Conservation (phyloP, 2,797 vertebrate species). For the Eurystomus glaucurus region DNA sequence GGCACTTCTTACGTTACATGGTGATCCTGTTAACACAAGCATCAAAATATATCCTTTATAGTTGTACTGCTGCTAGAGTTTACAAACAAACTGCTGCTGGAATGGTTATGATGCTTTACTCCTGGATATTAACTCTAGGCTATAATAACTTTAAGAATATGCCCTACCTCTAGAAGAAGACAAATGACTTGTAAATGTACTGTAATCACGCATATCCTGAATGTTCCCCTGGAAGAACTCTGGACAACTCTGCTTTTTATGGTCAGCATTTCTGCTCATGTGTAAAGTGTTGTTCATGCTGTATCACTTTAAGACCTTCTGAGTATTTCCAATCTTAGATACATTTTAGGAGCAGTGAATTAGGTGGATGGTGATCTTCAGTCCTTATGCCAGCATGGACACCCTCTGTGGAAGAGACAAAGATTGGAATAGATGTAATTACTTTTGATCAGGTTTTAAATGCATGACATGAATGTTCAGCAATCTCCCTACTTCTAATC, state of each 20-base stretch:
- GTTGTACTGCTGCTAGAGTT: background rate
- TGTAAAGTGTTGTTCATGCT: background rate
- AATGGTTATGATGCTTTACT: background rate
- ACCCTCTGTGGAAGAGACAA: background rate
- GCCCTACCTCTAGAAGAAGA: background rate
- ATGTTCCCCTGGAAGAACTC: background rate
- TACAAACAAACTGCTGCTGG: background rate
- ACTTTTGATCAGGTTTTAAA: slow-evolving; percentile 15
- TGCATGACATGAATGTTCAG: slow-evolving; percentile 2
- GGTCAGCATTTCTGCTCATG: background rate
- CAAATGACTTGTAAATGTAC: background rate
- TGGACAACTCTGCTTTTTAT: background rate
- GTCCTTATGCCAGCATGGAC: background rate
- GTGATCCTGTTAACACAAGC: slow-evolving; percentile 25
- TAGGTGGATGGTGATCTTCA: background rate
- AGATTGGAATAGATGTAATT: background rate
- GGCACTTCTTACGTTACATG: slow-evolving; percentile 29
- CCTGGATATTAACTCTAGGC: background rate
- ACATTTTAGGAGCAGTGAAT: background rate
- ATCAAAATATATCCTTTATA: slow-evolving; percentile 12
- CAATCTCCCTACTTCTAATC: slow-evolving; percentile 28
- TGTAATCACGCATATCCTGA: accelerated
- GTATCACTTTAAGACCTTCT: background rate
- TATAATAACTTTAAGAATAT: background rate
- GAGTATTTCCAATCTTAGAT: background rate